These are phyloP conservation scores for Haemorhous mexicanus DNA, from an alignment of 2,113 vertebrate genomes.

Conservation along the genomic window DNA sequence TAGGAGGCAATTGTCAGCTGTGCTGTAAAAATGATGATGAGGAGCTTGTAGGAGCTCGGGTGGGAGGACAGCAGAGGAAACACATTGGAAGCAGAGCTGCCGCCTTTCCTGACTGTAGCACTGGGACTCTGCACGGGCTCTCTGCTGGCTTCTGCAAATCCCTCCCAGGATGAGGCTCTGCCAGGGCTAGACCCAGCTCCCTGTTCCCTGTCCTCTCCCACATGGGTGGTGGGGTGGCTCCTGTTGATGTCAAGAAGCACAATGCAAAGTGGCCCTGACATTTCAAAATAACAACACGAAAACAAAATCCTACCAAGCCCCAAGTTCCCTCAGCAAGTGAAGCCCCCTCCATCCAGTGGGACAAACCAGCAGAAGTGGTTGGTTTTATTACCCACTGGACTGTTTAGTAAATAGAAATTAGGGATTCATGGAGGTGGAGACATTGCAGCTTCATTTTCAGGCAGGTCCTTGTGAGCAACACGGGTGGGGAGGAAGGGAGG, in stretches of 20 bases:
- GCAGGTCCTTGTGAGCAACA: not conserved
- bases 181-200: not conserved
- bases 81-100: constrained; percentile 40
- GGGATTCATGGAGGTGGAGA: accelerated
- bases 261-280: not conserved
- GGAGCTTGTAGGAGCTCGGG: constrained; percentile 48
- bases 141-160: not conserved
- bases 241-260: not conserved
- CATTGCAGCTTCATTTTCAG: not conserved
- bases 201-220: not conserved
- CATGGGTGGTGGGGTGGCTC: not conserved
- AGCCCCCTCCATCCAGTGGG: not conserved
- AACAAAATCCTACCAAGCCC: not conserved
- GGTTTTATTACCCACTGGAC: not conserved
- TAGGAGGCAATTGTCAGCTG: constrained; percentile 55
- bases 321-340: accelerated
- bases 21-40: constrained; percentile 53
- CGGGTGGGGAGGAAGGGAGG: not conserved
- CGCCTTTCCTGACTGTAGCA: constrained; percentile 12
- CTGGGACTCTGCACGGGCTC: not conserved
- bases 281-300: not conserved
- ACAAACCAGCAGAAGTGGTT: not conserved
- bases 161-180: not conserved
- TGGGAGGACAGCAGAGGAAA: constrained; percentile 65
- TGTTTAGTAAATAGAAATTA: not conserved